Evolutionary conservation across 2,113 vertebrate species (phyloP), one percentile per base, ranked within the genome.

Genomic region (Capreolus pygargus): DNA sequence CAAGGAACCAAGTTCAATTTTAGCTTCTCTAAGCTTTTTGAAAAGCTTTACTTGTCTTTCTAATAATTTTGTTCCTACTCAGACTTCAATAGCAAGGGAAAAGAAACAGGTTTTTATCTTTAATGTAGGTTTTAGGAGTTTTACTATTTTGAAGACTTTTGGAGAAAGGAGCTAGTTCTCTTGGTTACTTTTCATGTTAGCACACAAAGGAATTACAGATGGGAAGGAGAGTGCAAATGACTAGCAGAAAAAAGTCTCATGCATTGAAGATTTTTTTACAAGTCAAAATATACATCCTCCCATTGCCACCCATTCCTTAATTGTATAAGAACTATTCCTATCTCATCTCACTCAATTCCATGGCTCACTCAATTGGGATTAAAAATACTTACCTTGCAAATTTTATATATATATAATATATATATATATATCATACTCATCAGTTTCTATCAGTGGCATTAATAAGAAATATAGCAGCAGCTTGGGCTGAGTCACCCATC

Each of bases 261-360:
- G 96, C 98, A 97, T 96, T 98, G 47, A 97, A 97, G 83, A 92
- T 89, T 97, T 95, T 98, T 98, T 98, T 98, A 98, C 89, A 97
- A 98, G 95, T 97, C 95, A 97, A 97, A 95, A 96, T 97, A 92
- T 98, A 98, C 97, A 98, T 86, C 85, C 94, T 96, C 82, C 89
- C 89, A 14, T 97, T 95, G 70, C 47, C 96, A 86, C 81, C 81
- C 21, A 96, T 84, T 95, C 70, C 94, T 97, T 91, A 94, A 67
- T 93, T 94, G 70, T 60, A 57, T 89, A 97, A 91, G 93, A 94
- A 93, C 52, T 25, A 23, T 84, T 60, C 33, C 86, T 91, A 33
- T 94, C 87, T 96, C 30, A 84, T 87, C 57, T 33, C 79, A 92
- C 55, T 96, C 61, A 76, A 15, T 87, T 97, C 64, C 58, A 85